Conservation (phyloP, 1,140 invertebrate genomes). For the Megathymus violae region DNA sequence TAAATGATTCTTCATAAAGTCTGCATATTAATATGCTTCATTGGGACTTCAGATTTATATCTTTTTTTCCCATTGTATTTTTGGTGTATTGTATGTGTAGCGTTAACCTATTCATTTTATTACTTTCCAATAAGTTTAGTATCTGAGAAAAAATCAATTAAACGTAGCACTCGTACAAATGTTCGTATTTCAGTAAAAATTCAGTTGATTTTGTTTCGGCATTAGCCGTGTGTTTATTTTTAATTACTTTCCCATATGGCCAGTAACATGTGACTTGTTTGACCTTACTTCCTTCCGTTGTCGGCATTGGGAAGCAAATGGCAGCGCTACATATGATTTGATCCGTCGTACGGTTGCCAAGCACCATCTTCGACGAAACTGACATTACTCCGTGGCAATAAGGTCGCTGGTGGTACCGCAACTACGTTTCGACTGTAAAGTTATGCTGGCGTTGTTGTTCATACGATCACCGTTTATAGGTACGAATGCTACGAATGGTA, state of each 20-base stretch:
- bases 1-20: too few relatives aligned
- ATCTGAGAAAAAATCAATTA: too few relatives aligned
- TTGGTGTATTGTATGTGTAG: too few relatives aligned
- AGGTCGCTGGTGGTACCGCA: neutral
- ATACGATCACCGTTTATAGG: constrained; percentile 31
- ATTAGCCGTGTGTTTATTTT: neutral
- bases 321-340: constrained; percentile 45
- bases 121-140: too few relatives aligned
- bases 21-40: too few relatives aligned
- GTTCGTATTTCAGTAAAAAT: too few relatives aligned
- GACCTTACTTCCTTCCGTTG: constrained; percentile 65
- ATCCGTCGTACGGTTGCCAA: constrained; percentile 20
- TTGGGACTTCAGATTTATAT: too few relatives aligned
- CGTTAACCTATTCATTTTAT: too few relatives aligned
- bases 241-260: constrained; percentile 1
- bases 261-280: constrained; percentile 35
- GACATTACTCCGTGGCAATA: neutral
- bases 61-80: too few relatives aligned
- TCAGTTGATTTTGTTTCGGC: neutral
- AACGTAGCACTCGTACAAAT: too few relatives aligned
- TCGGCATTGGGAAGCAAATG: constrained; percentile 52
- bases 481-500: constrained; percentile 28
- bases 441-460: constrained; percentile 19
- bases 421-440: neutral
- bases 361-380: neutral